Base-by-base conservation (phyloP, 2,888 invertebrate genomes). In the Limnephilus auricula region DNA sequence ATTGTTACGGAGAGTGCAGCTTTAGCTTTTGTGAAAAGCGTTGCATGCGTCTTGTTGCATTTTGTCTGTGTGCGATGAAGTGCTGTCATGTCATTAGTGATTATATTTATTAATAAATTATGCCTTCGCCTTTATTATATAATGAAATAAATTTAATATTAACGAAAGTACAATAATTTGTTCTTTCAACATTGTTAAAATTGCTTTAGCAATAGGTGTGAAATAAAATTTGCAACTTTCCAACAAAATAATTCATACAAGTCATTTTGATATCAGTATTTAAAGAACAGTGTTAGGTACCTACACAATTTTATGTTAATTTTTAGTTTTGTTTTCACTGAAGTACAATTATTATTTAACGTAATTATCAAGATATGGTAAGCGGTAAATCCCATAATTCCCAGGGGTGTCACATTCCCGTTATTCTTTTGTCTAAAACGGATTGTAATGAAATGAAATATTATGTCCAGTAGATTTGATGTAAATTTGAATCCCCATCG, bases 31-130 rank as follows among this genome's bases (percentile, higher is more conserved):
- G 65, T 65, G 25, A 65, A 65, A 65, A 65, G 82, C 82, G 18
- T 25, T 10, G 32, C 18, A 34, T 82, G 25, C 18, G 12, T 65
- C 50, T 50, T 32, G 34, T 82, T 34, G 34, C 34, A 34, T 82
- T 82, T 34, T 82, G n/a, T 65, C 65, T 25, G 65, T 82, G 18
- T 82, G 82, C 34, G 25, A 82, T 82, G 34, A 82, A 82, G 82
- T 82, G 34, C 82, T 82, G 13, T 34, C 34, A 82, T 34, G 82
- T 82, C 82, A 82, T 82, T 82, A 82, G 82, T 82, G 82, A 34
- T 65, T 65, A 65, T 65, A 65, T 65, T n/a, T 65, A 65, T 65
- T 34, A 32, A 82, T 82, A 25, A 32, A 82, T 82, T 82, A 82
- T 37, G 82, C 31, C 82, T 82, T 82, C 32, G 18, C 34, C 82